Evolutionary conservation across 2,113 vertebrate species (phyloP).

Genomic region (Saguinus midas): DNA sequence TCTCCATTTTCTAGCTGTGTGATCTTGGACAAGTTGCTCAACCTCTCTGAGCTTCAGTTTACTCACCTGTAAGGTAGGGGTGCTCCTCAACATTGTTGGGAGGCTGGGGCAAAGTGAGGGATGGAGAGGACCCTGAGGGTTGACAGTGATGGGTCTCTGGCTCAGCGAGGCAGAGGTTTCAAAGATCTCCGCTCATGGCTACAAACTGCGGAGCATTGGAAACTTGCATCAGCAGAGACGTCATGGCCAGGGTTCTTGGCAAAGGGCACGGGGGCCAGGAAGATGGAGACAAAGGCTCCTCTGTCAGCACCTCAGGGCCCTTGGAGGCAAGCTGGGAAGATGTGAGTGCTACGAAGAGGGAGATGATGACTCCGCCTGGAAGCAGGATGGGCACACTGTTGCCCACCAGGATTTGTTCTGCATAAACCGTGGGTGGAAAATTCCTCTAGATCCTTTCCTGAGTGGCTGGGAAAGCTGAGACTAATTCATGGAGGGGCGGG

Average conservation of each 20-base stretch:
- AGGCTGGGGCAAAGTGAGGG: not conserved
- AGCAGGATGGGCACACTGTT: not conserved
- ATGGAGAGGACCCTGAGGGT: not conserved
- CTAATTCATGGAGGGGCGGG: not conserved
- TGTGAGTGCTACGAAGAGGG: not conserved
- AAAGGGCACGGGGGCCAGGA: not conserved
- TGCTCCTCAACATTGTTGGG: not conserved
- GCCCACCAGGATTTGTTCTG: not conserved
- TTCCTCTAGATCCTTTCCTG: conserved; percentile 11
- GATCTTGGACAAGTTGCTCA: not conserved
- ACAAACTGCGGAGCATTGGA: not conserved
- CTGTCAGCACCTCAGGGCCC: not conserved
- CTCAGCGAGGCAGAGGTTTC: not conserved
- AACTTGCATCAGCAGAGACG: not conserved
- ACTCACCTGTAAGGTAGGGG: not conserved
- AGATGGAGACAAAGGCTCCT: conserved; percentile 43
- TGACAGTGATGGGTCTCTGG: not conserved
- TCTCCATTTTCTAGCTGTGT: not conserved
- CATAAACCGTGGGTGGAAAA: not conserved
- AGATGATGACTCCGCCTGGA: not conserved
- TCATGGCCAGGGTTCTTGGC: not conserved
- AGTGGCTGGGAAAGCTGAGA: not conserved
- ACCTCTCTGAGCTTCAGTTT: not conserved
- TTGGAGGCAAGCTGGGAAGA: not conserved
- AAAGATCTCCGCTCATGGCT: not conserved